These are phyloP conservation scores for Drosophila kikkawai DNA, from an alignment of 1,140 invertebrate genomes.

Conservation along the genomic window DNA sequence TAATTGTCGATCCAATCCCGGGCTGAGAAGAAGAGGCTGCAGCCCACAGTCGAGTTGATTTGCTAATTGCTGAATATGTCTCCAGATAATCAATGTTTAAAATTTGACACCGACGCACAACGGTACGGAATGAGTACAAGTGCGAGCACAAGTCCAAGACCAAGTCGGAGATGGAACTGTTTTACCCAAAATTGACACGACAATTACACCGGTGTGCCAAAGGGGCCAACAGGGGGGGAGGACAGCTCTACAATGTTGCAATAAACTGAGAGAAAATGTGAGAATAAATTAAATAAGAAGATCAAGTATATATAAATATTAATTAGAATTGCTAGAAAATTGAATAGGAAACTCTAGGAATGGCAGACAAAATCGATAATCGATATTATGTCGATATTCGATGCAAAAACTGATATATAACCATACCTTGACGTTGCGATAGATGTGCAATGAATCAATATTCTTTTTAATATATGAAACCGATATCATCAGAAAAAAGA, in stretches of 20 bases:
- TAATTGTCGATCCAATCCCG: slow-evolving; percentile 60
- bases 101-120: slow-evolving; percentile 70
- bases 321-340: background rate
- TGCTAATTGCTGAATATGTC: slow-evolving; percentile 85
- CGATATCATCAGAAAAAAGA: too few species aligned
- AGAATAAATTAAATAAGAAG: background rate
- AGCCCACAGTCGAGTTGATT: slow-evolving; percentile 81
- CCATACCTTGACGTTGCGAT: background rate
- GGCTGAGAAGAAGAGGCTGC: slow-evolving; percentile 7
- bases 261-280: slow-evolving; percentile 1
- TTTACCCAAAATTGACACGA: slow-evolving; percentile 72
- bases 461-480: background rate
- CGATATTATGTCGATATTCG: too few species aligned
- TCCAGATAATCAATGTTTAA: slow-evolving; percentile 85
- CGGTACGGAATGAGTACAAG: slow-evolving; percentile 20
- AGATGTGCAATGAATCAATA: background rate
- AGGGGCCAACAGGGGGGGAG: background rate
- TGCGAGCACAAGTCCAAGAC: slow-evolving; percentile 27
- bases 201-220: slow-evolving; percentile 58
- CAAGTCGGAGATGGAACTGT: slow-evolving; percentile 45
- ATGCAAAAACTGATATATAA: background rate
- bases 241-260: slow-evolving; percentile 8
- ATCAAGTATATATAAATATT: background rate
- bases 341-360: background rate
- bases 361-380: too few species aligned